Base-by-base conservation (phyloP, 1,140 invertebrate genomes). In the Helicorthomorpha holstii region DNA sequence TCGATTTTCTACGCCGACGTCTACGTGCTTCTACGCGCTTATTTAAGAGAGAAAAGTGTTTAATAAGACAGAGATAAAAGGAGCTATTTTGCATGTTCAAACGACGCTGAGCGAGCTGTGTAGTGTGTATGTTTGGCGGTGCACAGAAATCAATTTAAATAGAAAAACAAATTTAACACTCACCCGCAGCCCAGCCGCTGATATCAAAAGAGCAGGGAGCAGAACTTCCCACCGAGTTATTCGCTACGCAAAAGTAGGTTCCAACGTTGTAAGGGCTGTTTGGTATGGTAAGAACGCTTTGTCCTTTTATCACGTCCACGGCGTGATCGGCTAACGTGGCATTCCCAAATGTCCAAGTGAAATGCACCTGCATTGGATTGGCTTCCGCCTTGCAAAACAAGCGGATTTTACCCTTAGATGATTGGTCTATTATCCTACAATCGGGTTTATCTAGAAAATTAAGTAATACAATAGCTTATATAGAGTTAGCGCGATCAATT, bases 231-330 rank as follows among this genome's bases (percentile, higher is more conserved):
- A 89, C 79, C 1, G 78, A 73, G 67, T 93, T 92, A 64, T 84
- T 85, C 3, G 82, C 84, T 52, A 78, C 74, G 65, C 88, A 93
- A 49, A 81, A 73, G 65, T 90, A 92, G 10, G 81, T 86, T 41
- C 86, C 76, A 58, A 79, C 79, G 48, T 77, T 74, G 46, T 78
- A 77, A 19, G 78, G 71, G 25, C 72, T 70, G 12, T 74, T 70
- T 58, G 80, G 76, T n/a, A 84, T 64, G 1, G 71, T 72, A 7
- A 85, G 68, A 61, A 73, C 77, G 63, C 81, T 82, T 56, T 75
- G 74, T 2, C 73, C 63, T 7, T 74, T 75, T 42, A 64, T 60
- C 54, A 73, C 69, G 53, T 66, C 63, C 23, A 77, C 68, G 53
- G 65, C 72, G 52, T 79, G 76, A 23, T 81, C 67, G 25, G 81